phyloP scores from a whole-genome alignment of 2,113 vertebrate genomes.

The Willisornis vidua region DNA sequence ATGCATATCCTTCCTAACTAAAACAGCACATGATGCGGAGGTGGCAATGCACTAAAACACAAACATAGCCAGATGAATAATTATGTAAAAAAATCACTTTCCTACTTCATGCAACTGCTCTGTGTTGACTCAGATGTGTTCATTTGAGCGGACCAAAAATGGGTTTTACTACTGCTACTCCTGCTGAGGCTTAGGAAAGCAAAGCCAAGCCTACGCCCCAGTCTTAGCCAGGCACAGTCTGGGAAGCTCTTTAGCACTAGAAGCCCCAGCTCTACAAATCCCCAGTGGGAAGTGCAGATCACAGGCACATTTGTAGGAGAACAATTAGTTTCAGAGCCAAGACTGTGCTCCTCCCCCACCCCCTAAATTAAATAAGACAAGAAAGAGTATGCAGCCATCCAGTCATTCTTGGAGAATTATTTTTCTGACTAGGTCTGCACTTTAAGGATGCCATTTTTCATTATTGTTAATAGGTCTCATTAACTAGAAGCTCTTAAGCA shows the following conservation, averaged over 20 bases:
- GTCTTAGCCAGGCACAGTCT: neutral
- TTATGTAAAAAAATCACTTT: neutral
- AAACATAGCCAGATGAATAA: constrained; percentile 26
- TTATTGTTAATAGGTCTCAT: constrained; percentile 60
- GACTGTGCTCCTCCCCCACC: neutral
- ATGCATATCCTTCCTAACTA: neutral
- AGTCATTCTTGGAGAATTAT: constrained; percentile 35
- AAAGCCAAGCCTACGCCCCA: neutral
- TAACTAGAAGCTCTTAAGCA: constrained; percentile 59
- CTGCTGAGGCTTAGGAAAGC: neutral
- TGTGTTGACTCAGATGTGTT: neutral
- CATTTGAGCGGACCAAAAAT: neutral
- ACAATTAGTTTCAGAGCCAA: constrained; percentile 23
- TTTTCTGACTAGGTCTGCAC: constrained; percentile 62
- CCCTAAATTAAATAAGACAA: constrained; percentile 54
- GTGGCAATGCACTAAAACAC: neutral
- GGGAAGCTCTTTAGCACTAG: neutral
- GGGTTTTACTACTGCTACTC: neutral
- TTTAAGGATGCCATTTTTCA: constrained; percentile 61
- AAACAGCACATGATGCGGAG: constrained; percentile 12
- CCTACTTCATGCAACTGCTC: neutral
- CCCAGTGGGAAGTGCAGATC: neutral
- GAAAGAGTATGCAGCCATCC: neutral
- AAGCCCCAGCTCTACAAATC: neutral
- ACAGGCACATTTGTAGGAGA: neutral